Base-by-base conservation (phyloP, 2,797 vertebrate genomes). In the Sardinella longiceps region DNA sequence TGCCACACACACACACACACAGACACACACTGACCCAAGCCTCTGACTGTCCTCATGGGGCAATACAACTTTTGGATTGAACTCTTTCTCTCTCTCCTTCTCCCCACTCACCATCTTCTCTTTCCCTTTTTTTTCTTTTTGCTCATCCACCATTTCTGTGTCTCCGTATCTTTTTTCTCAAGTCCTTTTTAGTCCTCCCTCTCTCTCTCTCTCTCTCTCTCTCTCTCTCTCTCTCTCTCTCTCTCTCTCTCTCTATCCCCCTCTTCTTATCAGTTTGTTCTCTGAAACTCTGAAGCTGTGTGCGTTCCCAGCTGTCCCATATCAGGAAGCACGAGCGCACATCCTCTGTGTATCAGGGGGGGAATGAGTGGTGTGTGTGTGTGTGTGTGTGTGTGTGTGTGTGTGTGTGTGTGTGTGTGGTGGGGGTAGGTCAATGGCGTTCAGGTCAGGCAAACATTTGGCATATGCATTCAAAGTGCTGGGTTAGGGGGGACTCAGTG, bases 21-120 rank as follows among this genome's bases (percentile, higher is more conserved):
- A 33, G 45, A 81, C 86, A 14, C 46, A 7, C 43, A 43, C 90
- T 81, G 88, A 91, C 90, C 66, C 50, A 90, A 89, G 91, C 92
- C 93, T 92, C 85, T 80, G 90, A 91, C 92, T 83, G 86, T 86
- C 91, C 90, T 91, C 90, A 92, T 88, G 91, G 89, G 88, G 86
- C 56, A 90, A 93, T 88, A 89, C 60, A 63, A 63, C 60, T 63
- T 25, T 63, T 11, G 3, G 25, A 9, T 30, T 30, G 60, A 63
- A 63, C 60, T 30, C 60, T 90, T 91, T 83, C 46, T 84, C 18
- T 37, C 33, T 80, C 33, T 89, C 88, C 86, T 51, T n/a, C 56
- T n/a, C 14, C 15, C 6, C n/a, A 7, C 23, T 53, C 56, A 43
- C 82, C 74, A 9, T 80, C 66, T 82, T 84, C 51, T 37, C 33